Evolutionary conservation across 2,888 invertebrate genomes (phyloP), one percentile per base, ranked within the genome.

Genomic region (Agonopterix heracliana): DNA sequence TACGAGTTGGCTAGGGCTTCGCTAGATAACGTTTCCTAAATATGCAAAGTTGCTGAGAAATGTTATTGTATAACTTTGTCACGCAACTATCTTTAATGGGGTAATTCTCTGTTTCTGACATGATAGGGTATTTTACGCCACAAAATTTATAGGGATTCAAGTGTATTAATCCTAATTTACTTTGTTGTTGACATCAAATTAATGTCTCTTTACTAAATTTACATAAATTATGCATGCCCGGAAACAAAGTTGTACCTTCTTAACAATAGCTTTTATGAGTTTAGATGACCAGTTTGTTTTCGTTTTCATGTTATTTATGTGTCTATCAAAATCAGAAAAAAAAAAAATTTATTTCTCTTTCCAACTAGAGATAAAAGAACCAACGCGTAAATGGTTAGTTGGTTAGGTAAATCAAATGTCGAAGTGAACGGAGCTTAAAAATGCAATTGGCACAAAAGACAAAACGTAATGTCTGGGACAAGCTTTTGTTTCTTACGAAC

Each of bases 401-500:
- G 17, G 17, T 34, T 44, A 40, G 11, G 46, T 12, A 45, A 38
- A 45, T 46, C 47, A 51, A 52, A 54, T 51, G 44, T 54, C 54
- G 45, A 53, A 49, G 43, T 42, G 38, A 48, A 52, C 48, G 38
- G 45, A 54, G 54, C 48, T 49, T 46, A 52, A 56, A 53, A 57
- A 52, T 56, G 47, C 53, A 51, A 52, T 57, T 56, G 56, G 44
- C 48, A 43, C 44, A 48, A 41, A 41, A 47, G 43, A 43, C 44
- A 48, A 36, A 38, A 38, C 38, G 38, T 38, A n/a, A 8, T 45
- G 45, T 46, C 34, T 26, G 36, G 8, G 42, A 9, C 46, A 57
- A 53, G 60, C 60, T 57, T 70, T 74, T 73, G 69, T 74, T 63
- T 71, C 59, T 54, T 52, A 52, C 51, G 56, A 46, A 45, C 55